Evolutionary conservation across 2,113 vertebrate species (phyloP).

Genomic region (Todiramphus saurophagus): DNA sequence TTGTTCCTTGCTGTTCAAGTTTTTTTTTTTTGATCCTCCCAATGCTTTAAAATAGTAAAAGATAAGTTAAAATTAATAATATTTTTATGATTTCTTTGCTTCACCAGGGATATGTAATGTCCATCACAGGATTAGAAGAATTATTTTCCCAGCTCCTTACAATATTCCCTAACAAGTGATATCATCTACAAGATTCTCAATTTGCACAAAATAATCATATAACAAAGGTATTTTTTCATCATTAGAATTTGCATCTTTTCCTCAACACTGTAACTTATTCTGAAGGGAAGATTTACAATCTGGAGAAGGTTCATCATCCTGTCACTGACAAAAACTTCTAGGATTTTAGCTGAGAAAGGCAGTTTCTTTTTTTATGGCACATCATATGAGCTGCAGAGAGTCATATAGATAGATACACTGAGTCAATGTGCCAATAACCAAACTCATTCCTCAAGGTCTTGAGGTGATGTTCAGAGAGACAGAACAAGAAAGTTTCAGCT

Average conservation of each 20-base stretch:
- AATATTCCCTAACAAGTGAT: not conserved
- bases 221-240: not conserved
- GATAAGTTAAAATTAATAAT: not conserved
- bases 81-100: not conserved
- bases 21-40: not conserved
- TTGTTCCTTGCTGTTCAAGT: not conserved
- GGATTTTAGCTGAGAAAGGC: not conserved
- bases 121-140: not conserved
- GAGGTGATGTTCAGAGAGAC: not conserved
- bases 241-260: not conserved
- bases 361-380: not conserved
- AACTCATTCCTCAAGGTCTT: not conserved
- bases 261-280: not conserved
- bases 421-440: not conserved
- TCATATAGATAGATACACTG: not conserved
- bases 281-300: not conserved
- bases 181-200: not conserved
- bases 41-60: not conserved
- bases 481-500: not conserved
- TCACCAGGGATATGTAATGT: not conserved
- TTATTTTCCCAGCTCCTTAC: not conserved
- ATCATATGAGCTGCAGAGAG: not conserved
- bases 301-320: not conserved
- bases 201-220: not conserved
- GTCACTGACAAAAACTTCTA: not conserved